Conservation (phyloP, 2,888 invertebrate species). For the Coremacera marginata region DNA sequence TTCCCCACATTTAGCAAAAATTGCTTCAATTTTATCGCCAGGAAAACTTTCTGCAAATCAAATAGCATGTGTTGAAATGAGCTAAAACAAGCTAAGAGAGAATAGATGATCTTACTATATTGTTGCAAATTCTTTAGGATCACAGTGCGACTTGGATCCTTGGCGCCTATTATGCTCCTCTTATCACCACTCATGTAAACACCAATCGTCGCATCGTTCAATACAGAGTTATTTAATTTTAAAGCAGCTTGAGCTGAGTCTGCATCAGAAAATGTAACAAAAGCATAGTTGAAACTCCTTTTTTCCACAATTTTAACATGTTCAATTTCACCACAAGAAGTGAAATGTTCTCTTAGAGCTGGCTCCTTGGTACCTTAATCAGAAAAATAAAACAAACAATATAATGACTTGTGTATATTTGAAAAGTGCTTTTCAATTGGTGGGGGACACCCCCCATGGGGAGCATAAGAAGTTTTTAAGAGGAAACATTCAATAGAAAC, state of each 20-base stretch:
- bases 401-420: background rate
- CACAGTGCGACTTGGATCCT: conserved; percentile 49
- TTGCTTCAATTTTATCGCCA: conserved; percentile 45
- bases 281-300: conserved; percentile 42
- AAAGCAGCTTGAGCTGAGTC: conserved; percentile 45
- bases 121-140: conserved; percentile 50
- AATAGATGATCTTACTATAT: conserved; percentile 30
- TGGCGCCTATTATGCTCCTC: background rate
- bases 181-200: conserved; percentile 45
- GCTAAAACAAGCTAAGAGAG: background rate
- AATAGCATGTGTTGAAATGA: background rate
- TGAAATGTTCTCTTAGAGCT: conserved; percentile 49
- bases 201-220: conserved; percentile 52
- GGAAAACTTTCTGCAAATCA: conserved; percentile 30
- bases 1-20: conserved; percentile 57
- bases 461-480: too few relatives aligned
- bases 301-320: conserved; percentile 19
- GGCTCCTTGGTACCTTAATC: conserved; percentile 45
- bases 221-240: conserved; percentile 51
- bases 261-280: conserved; percentile 48
- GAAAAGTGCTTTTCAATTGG: background rate
- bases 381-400: background rate
- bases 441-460: too few relatives aligned
- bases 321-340: conserved; percentile 54
- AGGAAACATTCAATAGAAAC: too few relatives aligned